Base-by-base conservation (phyloP, 37 sponge, comb jelly and placozoan species). In the Oopsacas minuta region DNA sequence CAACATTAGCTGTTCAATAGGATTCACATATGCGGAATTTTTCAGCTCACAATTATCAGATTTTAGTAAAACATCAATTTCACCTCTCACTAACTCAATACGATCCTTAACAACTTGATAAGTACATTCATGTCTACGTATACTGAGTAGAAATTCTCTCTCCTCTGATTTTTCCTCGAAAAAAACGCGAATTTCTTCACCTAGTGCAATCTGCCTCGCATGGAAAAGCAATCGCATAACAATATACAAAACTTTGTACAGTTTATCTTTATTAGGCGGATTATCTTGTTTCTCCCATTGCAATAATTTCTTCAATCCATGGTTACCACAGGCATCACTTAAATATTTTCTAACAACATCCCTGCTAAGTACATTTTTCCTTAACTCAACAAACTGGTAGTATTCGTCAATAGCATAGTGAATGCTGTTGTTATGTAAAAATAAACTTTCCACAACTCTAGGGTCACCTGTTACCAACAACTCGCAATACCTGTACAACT, bases 391-490 rank as follows among this genome's bases (percentile, higher is more conserved):
- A 12, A 83, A 38, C 23, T 37, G 30, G 8, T 37, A 34, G 42
- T 42, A 83, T 12, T 83, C 84, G 23, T 83, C 42, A n/a, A 51
- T 42, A 22, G 84, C 39, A 20, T 30, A 83, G 39, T 83, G 49
- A 1, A 38, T 83, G 39, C 34, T 42, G 17, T 7, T 30, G 1
- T 35, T 3, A 7, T 39, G 39, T 35, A 83, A 51, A 35, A 83
- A 83, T 15, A 39, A 83, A 42, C 51, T 38, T 51, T 83, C 84
- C 7, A 83, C 39, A 22, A 42, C n/a, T 37, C 84, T n/a, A 0
- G 84, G 84, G 36, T 83, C 84, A 36, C 84, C 84, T 23, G 84
- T 42, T 17, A 37, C 39, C 84, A 83, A 39, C 23, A 83, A 37
- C 23, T 83, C 84, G 49, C 84, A 38, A 28, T 42, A 83, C 15